phyloP scores from a whole-genome alignment of 2,888 invertebrate genomes.

The Matsumyia berberina region DNA sequence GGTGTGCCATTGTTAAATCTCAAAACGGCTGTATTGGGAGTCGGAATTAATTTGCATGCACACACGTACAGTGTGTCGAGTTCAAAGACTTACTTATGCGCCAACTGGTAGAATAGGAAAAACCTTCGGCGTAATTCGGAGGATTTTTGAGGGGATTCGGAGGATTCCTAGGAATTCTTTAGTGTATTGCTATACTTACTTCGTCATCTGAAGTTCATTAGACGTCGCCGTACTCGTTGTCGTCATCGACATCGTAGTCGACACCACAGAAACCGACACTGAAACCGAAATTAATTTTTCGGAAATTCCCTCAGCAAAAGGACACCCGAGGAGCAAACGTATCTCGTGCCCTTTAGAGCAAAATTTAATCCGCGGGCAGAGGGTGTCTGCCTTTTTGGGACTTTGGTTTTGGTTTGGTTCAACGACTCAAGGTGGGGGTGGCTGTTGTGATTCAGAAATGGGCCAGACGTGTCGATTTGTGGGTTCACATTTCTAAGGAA shows the following conservation, averaged over 20 bases:
- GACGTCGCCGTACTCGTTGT: slow-evolving; percentile 37
- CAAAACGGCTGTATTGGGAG: slow-evolving; percentile 69
- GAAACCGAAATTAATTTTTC: slow-evolving; percentile 64
- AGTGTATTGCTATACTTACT: slow-evolving; percentile 54
- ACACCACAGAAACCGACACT: slow-evolving; percentile 50
- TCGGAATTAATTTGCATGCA: slow-evolving; percentile 73
- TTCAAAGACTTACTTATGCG: slow-evolving; percentile 64
- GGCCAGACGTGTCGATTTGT: slow-evolving; percentile 75
- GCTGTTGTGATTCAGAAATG: slow-evolving; percentile 59
- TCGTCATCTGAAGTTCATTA: slow-evolving; percentile 75
- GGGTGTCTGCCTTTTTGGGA: slow-evolving; percentile 30
- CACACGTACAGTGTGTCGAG: slow-evolving; percentile 47
- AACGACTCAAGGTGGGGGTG: slow-evolving; percentile 53
- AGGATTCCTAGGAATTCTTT: slow-evolving; percentile 51
- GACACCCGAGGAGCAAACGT: neutral
- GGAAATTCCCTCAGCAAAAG: slow-evolving; percentile 47
- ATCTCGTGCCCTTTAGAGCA: slow-evolving; percentile 51
- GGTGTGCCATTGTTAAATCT: slow-evolving; percentile 69
- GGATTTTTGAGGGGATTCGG: slow-evolving; percentile 37
- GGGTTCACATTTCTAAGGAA: slow-evolving; percentile 40
- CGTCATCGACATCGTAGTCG: slow-evolving; percentile 18
- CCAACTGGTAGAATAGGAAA: slow-evolving; percentile 45
- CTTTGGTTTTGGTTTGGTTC: slow-evolving; percentile 62
- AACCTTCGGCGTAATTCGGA: slow-evolving; percentile 12
- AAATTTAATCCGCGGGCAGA: slow-evolving; percentile 53